These are phyloP conservation scores for Drosophila funebris DNA, from an alignment of 1,140 invertebrate species.

Conservation along the genomic window DNA sequence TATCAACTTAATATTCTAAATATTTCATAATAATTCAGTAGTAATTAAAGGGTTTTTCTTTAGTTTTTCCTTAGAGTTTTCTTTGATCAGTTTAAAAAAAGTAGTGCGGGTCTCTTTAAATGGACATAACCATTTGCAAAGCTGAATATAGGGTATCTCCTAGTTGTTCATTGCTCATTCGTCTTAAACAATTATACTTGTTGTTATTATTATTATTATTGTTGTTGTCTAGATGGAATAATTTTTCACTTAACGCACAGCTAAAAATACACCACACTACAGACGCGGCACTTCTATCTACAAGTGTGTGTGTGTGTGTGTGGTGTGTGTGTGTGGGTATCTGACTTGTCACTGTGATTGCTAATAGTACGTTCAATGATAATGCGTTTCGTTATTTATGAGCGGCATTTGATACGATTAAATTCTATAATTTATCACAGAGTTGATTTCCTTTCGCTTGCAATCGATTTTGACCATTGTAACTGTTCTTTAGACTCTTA, in stretches of 20 bases:
- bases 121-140: not conserved
- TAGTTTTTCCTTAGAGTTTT: no score
- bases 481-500: not conserved
- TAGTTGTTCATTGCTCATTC: not conserved
- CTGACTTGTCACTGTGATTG: constrained; percentile 62
- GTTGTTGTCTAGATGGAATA: constrained; percentile 63
- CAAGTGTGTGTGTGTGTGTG: constrained; percentile 12
- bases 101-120: no score
- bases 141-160: not conserved
- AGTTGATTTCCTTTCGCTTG: constrained; percentile 19
- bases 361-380: constrained; percentile 74
- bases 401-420: constrained; percentile 71
- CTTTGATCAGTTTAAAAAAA: no score
- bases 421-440: constrained; percentile 71
- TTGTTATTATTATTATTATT: constrained; percentile 13
- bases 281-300: constrained; percentile 19
- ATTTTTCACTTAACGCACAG: constrained; percentile 79
- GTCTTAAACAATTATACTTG: not conserved
- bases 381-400: constrained; percentile 76
- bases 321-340: constrained; percentile 33
- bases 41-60: not conserved
- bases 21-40: not conserved
- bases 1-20: not conserved
- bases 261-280: constrained; percentile 68
- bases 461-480: constrained; percentile 13